phyloP scores from a whole-genome alignment of 2,113 vertebrate genomes.

The Notechis scutatus region DNA sequence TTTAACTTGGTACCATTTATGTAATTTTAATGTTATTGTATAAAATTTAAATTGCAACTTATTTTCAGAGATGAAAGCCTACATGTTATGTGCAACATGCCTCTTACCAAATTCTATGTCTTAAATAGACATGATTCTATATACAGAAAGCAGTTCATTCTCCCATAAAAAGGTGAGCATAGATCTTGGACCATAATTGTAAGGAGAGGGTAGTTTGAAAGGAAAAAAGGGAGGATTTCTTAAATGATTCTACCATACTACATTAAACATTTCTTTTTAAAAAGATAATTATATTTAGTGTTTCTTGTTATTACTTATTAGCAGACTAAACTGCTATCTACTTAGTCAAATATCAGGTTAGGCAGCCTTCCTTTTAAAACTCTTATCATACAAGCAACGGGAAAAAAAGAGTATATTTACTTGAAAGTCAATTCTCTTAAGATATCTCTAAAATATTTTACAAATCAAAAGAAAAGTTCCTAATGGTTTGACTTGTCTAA shows the following conservation, averaged over 20 bases:
- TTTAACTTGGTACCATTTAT: neutral
- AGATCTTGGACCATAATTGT: neutral
- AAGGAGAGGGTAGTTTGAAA: neutral
- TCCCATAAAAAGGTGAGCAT: neutral
- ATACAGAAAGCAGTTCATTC: neutral
- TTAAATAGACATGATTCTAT: neutral
- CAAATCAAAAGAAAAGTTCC: neutral
- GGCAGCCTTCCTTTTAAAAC: neutral
- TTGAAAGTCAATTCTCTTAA: neutral
- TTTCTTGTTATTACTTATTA: neutral
- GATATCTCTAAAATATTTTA: neutral
- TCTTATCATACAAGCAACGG: neutral
- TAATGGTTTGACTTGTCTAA: neutral
- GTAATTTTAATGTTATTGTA: neutral
- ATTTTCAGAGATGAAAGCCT: neutral
- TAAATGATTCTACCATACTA: neutral
- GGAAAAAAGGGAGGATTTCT: neutral
- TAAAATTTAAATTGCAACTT: neutral
- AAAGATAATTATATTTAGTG: neutral
- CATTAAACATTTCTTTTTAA: neutral
- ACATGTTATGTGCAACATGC: neutral
- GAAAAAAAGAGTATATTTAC: neutral
- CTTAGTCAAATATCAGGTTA: neutral
- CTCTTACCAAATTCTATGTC: neutral
- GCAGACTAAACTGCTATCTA: neutral